A percentile compares a stretch with the other conserved stretches of the same genome.
Evolutionary conservation across 2,888 invertebrate species (phyloP).

Genomic region (Torymus auratus): DNA sequence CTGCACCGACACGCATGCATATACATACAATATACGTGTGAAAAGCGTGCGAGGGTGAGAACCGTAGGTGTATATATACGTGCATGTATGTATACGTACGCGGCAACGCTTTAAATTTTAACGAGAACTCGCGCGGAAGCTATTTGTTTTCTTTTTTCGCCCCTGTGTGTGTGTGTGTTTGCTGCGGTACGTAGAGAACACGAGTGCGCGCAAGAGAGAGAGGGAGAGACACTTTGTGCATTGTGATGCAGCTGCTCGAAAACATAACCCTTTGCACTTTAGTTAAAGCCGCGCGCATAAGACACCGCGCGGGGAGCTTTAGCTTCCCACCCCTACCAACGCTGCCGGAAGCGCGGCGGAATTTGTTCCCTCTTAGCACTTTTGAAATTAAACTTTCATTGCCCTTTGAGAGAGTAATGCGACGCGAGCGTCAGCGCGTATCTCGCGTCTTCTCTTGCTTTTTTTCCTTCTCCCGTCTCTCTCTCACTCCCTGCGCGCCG

Average conservation of each 20-base stretch:
- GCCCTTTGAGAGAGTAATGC: conserved; percentile 35
- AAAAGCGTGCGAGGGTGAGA: conserved; percentile 7
- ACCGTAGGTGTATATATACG: background rate
- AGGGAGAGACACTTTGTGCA: conserved; percentile 34
- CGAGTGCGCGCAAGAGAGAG: no score
- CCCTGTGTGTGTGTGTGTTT: background rate
- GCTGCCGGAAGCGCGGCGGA: background rate
- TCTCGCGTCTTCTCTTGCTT: background rate
- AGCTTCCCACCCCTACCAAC: background rate
- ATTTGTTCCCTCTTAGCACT: conserved; percentile 46
- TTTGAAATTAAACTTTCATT: conserved; percentile 56
- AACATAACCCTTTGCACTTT: conserved; percentile 36
- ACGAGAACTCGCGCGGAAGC: conserved; percentile 29
- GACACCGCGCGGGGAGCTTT: conserved; percentile 2
- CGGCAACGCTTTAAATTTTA: conserved; percentile 45
- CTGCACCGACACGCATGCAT: background rate
- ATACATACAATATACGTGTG: background rate
- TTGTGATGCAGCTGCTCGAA: conserved; percentile 35
- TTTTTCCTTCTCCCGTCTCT: background rate
- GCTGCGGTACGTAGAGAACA: background rate
- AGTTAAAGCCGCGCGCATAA: conserved; percentile 29
- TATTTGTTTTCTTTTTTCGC: conserved; percentile 14
- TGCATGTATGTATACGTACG: background rate
- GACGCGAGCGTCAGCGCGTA: background rate
- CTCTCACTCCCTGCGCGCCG: background rate